These are phyloP conservation scores for Chrysolina haemoptera DNA, from an alignment of 2,888 invertebrate genomes.

Conservation along the genomic window DNA sequence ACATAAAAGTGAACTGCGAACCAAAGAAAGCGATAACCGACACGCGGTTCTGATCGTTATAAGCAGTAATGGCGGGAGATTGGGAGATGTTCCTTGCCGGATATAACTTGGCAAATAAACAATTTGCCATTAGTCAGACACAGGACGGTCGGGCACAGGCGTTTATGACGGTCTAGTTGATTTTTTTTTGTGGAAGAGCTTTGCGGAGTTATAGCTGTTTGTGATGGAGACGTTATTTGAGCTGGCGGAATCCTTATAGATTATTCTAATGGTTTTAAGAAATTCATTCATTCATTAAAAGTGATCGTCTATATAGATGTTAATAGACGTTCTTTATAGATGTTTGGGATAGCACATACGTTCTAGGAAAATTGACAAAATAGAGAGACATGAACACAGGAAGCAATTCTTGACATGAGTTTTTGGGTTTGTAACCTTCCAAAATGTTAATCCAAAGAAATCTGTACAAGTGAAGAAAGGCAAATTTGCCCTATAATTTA, in stretches of 20 bases:
- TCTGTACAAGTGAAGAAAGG: too few relatives aligned
- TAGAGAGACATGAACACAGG: too few relatives aligned
- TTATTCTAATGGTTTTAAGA: neutral
- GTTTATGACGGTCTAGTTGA: conserved; percentile 5
- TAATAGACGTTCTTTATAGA: too few relatives aligned
- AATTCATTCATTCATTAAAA: too few relatives aligned
- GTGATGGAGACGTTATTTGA: neutral
- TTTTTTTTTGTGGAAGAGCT: neutral
- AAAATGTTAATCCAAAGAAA: too few relatives aligned
- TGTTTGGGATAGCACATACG: too few relatives aligned
- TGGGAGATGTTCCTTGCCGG: conserved; percentile 53
- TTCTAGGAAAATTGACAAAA: too few relatives aligned
- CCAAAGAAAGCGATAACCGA: conserved; percentile 67
- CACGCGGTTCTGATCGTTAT: conserved; percentile 66
- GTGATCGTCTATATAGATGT: too few relatives aligned
- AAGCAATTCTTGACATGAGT: too few relatives aligned
- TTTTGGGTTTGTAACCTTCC: too few relatives aligned
- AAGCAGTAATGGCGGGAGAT: conserved; percentile 62
- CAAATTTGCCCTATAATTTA: too few relatives aligned
- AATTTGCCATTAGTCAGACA: conserved; percentile 56
- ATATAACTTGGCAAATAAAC: conserved; percentile 60
- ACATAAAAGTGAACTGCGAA: conserved; percentile 64
- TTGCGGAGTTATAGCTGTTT: neutral
- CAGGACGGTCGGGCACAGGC: conserved; percentile 12
- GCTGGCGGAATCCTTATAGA: neutral